These are phyloP conservation scores for Subanguina moxae DNA, from an alignment of 1,140 invertebrate species.

Conservation along the genomic window DNA sequence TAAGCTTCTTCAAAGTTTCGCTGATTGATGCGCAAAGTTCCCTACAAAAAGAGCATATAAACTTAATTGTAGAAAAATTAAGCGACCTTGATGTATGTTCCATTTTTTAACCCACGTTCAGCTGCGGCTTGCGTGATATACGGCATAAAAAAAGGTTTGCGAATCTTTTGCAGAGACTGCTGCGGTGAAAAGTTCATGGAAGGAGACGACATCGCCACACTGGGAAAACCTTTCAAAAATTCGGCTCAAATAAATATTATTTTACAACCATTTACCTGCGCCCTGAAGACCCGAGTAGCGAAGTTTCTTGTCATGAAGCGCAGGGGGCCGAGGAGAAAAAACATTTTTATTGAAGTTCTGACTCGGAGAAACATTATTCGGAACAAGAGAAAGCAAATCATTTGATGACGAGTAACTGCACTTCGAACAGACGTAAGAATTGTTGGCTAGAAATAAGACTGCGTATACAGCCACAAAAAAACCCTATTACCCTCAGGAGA, in stretches of 20 bases:
- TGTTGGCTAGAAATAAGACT: not conserved
- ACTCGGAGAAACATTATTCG: not conserved
- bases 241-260: not conserved
- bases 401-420: not conserved
- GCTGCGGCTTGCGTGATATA: not conserved
- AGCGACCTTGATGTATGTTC: not conserved
- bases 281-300: not conserved
- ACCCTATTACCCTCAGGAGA: not conserved
- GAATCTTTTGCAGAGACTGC: not conserved
- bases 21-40: slow-evolving; percentile 41
- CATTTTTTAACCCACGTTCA: slow-evolving; percentile 2
- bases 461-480: not conserved
- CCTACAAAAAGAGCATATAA: slow-evolving; percentile 18
- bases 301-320: not conserved
- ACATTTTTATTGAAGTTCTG: not conserved
- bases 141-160: slow-evolving; percentile 2
- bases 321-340: not conserved
- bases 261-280: not conserved
- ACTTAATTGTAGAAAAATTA: slow-evolving; percentile 7
- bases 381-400: not conserved
- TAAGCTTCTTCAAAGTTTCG: slow-evolving; percentile 43
- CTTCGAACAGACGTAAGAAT: not conserved
- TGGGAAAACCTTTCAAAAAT: not conserved
- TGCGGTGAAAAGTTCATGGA: not conserved
- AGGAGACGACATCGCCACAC: not conserved